Evolutionary conservation across 2,797 vertebrate genomes (phyloP).

Genomic region (Emydoidea blandingii): DNA sequence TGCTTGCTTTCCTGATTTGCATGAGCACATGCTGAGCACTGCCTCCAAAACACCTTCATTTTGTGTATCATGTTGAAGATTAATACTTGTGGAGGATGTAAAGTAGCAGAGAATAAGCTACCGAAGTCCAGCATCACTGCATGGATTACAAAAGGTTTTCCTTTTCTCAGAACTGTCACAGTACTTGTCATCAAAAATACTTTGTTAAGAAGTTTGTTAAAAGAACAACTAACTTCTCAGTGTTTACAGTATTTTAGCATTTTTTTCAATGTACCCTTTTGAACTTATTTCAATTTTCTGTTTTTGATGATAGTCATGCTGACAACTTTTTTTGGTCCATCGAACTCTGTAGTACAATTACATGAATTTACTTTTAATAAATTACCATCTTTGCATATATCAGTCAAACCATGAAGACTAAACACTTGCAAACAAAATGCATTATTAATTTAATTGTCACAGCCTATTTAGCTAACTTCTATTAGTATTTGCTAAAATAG

Average conservation of each 20-base stretch:
- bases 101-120: background rate
- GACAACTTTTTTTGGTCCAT: conserved; percentile 97
- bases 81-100: background rate
- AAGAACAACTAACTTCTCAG: conserved; percentile 6
- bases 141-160: background rate
- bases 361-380: conserved; percentile 99
- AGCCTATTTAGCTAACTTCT: conserved; percentile 96
- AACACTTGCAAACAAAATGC: conserved; percentile 97
- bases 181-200: conserved; percentile 53
- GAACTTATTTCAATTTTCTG: conserved; percentile 79
- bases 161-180: conserved; percentile 13
- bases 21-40: background rate
- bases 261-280: conserved; percentile 67
- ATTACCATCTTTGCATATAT: conserved; percentile 99
- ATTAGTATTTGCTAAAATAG: conserved; percentile 89
- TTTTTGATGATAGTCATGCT: conserved; percentile 93
- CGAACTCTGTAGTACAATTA: conserved; percentile 94
- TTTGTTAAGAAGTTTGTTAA: conserved; percentile 56
- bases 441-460: conserved; percentile 99
- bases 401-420: conserved; percentile 95
- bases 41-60: background rate
- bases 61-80: background rate
- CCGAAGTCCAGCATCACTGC: background rate
- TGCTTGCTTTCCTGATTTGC: background rate
- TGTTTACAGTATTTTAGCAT: conserved; percentile 28